A percentile compares a stretch with the other conserved stretches of the same genome.
Conservation (phyloP, 2,888 invertebrate genomes). For the Lypha dubia region DNA sequence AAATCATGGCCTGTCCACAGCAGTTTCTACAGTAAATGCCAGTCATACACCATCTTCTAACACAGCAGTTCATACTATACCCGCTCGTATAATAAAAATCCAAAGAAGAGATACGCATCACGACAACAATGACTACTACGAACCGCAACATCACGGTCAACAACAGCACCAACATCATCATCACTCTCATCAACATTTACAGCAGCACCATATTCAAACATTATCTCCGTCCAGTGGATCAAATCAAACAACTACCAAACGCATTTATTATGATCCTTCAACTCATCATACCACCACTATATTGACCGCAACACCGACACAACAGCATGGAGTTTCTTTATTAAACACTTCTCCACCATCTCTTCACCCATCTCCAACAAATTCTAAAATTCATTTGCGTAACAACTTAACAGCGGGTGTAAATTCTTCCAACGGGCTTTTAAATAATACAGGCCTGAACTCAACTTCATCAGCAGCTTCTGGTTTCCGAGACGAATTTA, state of each 20-base stretch:
- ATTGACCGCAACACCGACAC: constrained; percentile 74
- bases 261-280: constrained; percentile 79
- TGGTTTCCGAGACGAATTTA: constrained; percentile 84
- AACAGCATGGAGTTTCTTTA: constrained; percentile 64
- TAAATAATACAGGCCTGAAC: constrained; percentile 71
- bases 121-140: constrained; percentile 78
- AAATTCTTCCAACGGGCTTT: constrained; percentile 16
- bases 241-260: constrained; percentile 64
- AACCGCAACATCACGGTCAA: constrained; percentile 74
- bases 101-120: constrained; percentile 79
- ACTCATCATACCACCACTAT: constrained; percentile 76
- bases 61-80: constrained; percentile 72
- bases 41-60: constrained; percentile 64
- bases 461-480: constrained; percentile 47
- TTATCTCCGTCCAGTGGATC: constrained; percentile 32
- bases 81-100: constrained; percentile 80
- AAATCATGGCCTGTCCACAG: constrained; percentile 41
- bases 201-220: constrained; percentile 67
- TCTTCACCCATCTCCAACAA: constrained; percentile 71
- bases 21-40: constrained; percentile 49
- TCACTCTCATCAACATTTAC: constrained; percentile 68
- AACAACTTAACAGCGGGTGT: constrained; percentile 66
- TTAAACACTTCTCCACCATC: constrained; percentile 58
- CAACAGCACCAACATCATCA: constrained; percentile 73
- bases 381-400: constrained; percentile 63